A percentile compares a stretch with the other conserved stretches of the same genome.
Conservation (phyloP, 2,888 invertebrate genomes). For the Ormyrus pomaceus region DNA sequence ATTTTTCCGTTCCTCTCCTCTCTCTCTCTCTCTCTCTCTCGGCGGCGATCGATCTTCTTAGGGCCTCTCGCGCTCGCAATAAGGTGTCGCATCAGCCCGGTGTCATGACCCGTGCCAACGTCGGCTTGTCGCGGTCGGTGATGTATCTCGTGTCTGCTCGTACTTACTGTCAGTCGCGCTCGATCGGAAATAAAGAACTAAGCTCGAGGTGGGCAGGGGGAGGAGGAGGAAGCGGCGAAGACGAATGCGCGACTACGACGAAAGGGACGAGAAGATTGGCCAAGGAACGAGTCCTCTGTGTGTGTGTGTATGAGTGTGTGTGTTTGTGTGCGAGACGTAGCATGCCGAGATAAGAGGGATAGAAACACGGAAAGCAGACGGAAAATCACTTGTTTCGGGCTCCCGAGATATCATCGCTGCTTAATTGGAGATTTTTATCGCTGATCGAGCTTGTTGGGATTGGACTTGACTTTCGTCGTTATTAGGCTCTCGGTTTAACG, state of each 20-base stretch:
- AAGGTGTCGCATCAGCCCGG: slow-evolving; percentile 22
- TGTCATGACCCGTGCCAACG: slow-evolving; percentile 21
- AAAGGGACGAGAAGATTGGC: neutral
- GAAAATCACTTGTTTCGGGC: neutral
- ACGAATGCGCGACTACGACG: slow-evolving; percentile 7
- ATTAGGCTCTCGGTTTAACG: no score
- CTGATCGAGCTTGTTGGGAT: no score
- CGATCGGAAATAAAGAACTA: no score
- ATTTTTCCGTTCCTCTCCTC: neutral
- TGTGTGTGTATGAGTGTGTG: no score
- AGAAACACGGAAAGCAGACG: neutral
- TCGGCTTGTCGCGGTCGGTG: neutral
- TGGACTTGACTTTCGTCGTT: no score
- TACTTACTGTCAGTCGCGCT: neutral
- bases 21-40: no score
- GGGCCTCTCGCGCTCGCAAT: neutral
- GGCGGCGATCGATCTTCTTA: no score
- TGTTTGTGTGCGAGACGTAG: neutral
- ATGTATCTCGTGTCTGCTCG: slow-evolving; percentile 32
- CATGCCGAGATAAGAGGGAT: neutral
- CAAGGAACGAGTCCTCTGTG: no score
- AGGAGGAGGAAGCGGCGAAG: neutral
- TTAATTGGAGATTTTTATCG: no score
- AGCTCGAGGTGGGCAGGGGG: neutral
- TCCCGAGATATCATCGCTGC: neutral